Evolutionary conservation across 2,888 invertebrate genomes (phyloP).

Genomic region (Antheraea assamensis): DNA sequence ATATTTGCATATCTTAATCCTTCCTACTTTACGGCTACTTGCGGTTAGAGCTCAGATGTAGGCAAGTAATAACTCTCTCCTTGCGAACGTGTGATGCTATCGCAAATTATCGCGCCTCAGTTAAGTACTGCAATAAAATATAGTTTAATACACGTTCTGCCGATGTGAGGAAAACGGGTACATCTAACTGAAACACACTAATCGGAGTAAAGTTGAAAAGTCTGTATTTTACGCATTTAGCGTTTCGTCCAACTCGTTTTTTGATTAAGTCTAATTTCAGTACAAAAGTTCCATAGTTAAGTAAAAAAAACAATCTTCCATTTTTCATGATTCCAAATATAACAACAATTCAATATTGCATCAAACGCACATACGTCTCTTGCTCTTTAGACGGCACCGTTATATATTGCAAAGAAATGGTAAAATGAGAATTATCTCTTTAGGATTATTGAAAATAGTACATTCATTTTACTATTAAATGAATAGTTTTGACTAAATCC

Average conservation of each 20-base stretch:
- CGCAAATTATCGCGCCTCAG: constrained; percentile 43
- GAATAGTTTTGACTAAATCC: not conserved
- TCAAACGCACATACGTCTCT: too few relatives aligned
- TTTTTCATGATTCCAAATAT: too few relatives aligned
- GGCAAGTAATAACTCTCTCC: constrained; percentile 40
- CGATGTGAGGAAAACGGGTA: too few relatives aligned
- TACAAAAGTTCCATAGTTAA: too few relatives aligned
- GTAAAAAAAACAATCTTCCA: too few relatives aligned
- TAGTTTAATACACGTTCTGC: not conserved
- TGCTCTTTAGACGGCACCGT: too few relatives aligned
- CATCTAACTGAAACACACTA: too few relatives aligned
- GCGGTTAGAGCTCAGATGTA: constrained; percentile 27
- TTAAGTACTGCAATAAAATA: not conserved
- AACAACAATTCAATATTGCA: too few relatives aligned
- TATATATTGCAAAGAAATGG: not conserved
- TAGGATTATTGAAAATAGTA: not conserved
- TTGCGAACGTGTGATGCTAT: constrained; percentile 54
- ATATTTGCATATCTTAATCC: not conserved
- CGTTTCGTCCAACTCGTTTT: too few relatives aligned
- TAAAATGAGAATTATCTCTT: not conserved
- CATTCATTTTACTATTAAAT: not conserved
- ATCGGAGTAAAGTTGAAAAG: too few relatives aligned
- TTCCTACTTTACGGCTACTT: constrained; percentile 6
- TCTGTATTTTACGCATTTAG: too few relatives aligned
- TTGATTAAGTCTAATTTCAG: too few relatives aligned